Percentiles rank a stretch among this genome's conserved stretches.
Evolutionary conservation across 2,113 vertebrate genomes (phyloP).

Genomic region (Todiramphus chloris): DNA sequence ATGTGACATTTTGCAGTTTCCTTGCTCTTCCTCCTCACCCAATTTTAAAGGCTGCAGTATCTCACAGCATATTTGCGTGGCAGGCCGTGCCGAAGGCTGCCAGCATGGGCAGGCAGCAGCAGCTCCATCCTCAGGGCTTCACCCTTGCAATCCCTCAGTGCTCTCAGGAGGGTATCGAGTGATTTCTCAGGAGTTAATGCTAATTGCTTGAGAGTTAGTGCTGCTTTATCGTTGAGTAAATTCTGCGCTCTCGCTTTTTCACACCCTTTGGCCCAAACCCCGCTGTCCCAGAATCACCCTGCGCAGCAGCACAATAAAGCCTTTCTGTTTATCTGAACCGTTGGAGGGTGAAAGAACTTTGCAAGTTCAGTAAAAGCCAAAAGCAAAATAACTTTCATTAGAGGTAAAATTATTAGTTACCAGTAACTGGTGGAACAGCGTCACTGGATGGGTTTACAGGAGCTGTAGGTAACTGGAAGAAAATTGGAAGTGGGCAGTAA

Average conservation of each 20-base stretch:
- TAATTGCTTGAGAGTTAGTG: not conserved
- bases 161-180: not conserved
- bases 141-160: not conserved
- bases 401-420: not conserved
- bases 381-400: not conserved
- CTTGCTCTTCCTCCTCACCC: not conserved
- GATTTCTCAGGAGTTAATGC: not conserved
- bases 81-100: not conserved
- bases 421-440: not conserved
- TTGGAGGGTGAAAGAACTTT: not conserved
- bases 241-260: fast-evolving
- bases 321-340: not conserved
- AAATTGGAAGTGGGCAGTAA: not conserved
- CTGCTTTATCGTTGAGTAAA: not conserved
- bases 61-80: not conserved
- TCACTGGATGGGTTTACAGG: not conserved
- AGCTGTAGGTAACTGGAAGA: not conserved
- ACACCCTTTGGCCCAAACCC: not conserved
- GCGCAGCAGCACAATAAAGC: not conserved
- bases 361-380: not conserved
- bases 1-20: not conserved
- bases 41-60: not conserved
- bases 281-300: fast-evolving
- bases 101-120: not conserved
- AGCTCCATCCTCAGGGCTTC: not conserved